Evolutionary conservation across 2,797 vertebrate genomes (phyloP), one percentile per base, ranked within the genome.

Genomic region (Siniperca undulata): DNA sequence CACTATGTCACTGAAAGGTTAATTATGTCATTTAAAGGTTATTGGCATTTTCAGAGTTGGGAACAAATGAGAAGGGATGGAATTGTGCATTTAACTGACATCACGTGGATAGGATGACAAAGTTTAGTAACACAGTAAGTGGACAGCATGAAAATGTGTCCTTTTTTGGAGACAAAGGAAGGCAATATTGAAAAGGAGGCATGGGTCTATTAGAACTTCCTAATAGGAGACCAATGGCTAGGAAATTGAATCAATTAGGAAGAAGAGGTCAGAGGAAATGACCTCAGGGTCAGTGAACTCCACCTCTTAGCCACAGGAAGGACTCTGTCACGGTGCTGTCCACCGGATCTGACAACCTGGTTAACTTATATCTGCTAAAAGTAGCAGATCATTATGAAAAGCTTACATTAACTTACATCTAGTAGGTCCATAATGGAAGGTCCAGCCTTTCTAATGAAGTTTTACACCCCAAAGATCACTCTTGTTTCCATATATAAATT

Each of bases 231-330:
- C 92, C 92, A 89, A 81, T 93, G 93, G 93, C 71, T 78, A 30
- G 91, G 90, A 95, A 95, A 96, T 95, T 95, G 92, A 94, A 95
- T 95, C 94, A 94, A 91, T 95, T 94, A 95, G 94, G 94, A 95
- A 95, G 91, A 81, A 70, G 75, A 83, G 95, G 95, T 95, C 94
- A 95, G 83, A 95, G 95, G 94, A 96, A 95, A 89, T 92, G 92
- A 92, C 93, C 95, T 86, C 74, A 81, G 87, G 93, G 94, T 92
- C 91, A 87, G 77, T 86, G 92, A 94, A 87, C 93, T 81, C 56
- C 69, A 86, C 85, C 86, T 87, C 90, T 89, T 61, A 77, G 67
- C 83, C 84, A 81, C 89, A 90, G 91, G 92, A 93, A 92, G 79
- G 79, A 70, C 90, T 88, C 88, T 82, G 89, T 91, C 91, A 91